phyloP scores from a whole-genome alignment of 2,888 invertebrate genomes.

The Parapristionchus giblindavisi region DNA sequence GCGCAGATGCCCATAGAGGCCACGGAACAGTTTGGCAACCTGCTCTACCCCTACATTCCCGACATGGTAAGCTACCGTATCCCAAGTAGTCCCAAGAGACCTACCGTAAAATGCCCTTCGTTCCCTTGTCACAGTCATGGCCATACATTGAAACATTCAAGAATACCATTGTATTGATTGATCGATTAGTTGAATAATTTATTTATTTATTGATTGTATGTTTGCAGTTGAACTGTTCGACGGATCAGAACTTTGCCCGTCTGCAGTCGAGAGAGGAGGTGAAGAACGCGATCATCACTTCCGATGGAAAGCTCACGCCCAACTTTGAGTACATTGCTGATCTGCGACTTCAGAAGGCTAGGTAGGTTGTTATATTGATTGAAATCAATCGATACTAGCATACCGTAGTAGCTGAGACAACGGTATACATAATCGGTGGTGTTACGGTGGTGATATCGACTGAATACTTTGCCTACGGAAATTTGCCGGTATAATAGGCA shows the following conservation, averaged over 20 bases:
- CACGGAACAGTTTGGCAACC: constrained; percentile 95
- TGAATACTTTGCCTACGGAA: not conserved
- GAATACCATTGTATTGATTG: too few relatives aligned
- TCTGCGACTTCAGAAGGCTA: constrained; percentile 74
- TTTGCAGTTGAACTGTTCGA: constrained; percentile 63
- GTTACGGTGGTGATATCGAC: too few relatives aligned
- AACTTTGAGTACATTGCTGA: constrained; percentile 94
- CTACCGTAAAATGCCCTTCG: too few relatives aligned
- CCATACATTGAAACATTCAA: too few relatives aligned
- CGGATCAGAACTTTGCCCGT: constrained; percentile 62
- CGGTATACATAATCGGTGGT: too few relatives aligned
- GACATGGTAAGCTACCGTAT: constrained; percentile 78
- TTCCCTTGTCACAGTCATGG: too few relatives aligned
- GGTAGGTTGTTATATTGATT: constrained; percentile 34
- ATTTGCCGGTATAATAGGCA: too few relatives aligned
- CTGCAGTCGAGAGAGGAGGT: constrained; percentile 67
- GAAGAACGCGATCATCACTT: constrained; percentile 87
- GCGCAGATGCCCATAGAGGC: constrained; percentile 96
- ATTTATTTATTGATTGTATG: not conserved
- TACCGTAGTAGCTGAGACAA: too few relatives aligned
- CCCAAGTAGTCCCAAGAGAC: not conserved
- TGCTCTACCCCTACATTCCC: constrained; percentile 85
- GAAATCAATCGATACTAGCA: not conserved
- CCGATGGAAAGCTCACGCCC: constrained; percentile 89
- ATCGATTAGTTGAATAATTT: not conserved